Evolutionary conservation across 2,797 vertebrate genomes (phyloP).

Genomic region (Cephalopachus bancanus): DNA sequence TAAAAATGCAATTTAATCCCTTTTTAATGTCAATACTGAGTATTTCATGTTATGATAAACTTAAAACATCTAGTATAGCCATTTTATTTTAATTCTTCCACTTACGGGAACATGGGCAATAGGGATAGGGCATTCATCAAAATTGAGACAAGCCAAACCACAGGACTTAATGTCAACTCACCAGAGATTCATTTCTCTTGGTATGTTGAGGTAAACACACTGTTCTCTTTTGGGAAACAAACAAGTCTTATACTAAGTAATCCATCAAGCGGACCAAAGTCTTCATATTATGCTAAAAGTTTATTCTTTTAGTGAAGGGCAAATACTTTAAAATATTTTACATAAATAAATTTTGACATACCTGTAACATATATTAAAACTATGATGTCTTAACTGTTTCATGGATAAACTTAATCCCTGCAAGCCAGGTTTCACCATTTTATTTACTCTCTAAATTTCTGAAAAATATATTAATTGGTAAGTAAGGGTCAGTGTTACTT

Average conservation of each 20-base stretch:
- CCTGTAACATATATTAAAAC: not conserved
- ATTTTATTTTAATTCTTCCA: slow-evolving; percentile 61
- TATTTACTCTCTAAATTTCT: slow-evolving; percentile 20
- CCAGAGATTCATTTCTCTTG: slow-evolving; percentile 68
- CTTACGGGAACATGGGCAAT: slow-evolving; percentile 16
- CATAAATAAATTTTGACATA: slow-evolving; percentile 7
- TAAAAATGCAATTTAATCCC: slow-evolving; percentile 12
- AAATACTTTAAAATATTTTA: slow-evolving; percentile 56
- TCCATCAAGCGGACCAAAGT: not conserved
- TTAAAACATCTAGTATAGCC: slow-evolving; percentile 28
- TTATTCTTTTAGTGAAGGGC: not conserved
- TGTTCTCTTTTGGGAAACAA: slow-evolving; percentile 55
- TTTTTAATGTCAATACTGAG: slow-evolving; percentile 13
- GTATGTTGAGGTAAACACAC: slow-evolving; percentile 60
- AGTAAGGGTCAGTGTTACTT: not conserved
- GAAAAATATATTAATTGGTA: not conserved
- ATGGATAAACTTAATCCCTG: not conserved
- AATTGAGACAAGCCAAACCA: slow-evolving; percentile 64
- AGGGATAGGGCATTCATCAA: slow-evolving; percentile 41
- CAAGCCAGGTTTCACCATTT: not conserved
- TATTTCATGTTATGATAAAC: slow-evolving; percentile 51
- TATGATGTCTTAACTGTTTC: not conserved
- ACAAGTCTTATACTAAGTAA: slow-evolving; percentile 58
- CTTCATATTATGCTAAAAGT: slow-evolving; percentile 6
- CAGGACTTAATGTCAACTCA: slow-evolving; percentile 64